Evolutionary conservation across 2,888 invertebrate genomes (phyloP).

Genomic region (Tipula lateralis): DNA sequence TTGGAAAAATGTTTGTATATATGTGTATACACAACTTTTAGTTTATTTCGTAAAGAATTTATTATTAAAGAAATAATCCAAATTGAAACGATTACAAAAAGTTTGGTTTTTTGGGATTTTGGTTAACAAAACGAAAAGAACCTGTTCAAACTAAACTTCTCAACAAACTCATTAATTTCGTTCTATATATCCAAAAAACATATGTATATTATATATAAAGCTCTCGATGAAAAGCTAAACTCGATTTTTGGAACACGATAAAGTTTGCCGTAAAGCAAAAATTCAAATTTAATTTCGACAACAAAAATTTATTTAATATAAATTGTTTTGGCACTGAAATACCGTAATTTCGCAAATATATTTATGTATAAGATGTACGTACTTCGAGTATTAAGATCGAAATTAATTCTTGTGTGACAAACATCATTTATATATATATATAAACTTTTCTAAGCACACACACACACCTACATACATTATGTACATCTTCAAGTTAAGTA

Average conservation of each 20-base stretch:
- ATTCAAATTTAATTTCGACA: conserved; percentile 24
- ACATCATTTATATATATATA: not conserved
- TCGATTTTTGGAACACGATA: not conserved
- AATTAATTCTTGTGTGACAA: conserved; percentile 24
- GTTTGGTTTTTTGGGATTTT: not conserved
- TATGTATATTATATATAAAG: not conserved
- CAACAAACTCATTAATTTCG: not conserved
- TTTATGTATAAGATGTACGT: not conserved
- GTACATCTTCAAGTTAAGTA: not conserved
- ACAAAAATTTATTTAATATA: not conserved
- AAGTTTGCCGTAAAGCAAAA: not conserved
- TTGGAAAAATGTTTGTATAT: not conserved
- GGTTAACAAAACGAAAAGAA: not conserved
- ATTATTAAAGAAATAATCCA: conserved; percentile 11
- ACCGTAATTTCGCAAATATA: not conserved
- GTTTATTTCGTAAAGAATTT: not conserved
- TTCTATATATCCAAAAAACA: not conserved
- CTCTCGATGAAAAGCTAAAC: not conserved
- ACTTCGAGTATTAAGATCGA: not conserved
- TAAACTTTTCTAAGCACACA: not conserved
- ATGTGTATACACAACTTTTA: not conserved
- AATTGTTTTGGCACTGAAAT: not conserved
- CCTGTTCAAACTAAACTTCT: not conserved
- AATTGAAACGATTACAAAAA: conserved; percentile 11
- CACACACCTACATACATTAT: not conserved